Conservation (phyloP, 2,113 vertebrate genomes). For the Struthio camelus region DNA sequence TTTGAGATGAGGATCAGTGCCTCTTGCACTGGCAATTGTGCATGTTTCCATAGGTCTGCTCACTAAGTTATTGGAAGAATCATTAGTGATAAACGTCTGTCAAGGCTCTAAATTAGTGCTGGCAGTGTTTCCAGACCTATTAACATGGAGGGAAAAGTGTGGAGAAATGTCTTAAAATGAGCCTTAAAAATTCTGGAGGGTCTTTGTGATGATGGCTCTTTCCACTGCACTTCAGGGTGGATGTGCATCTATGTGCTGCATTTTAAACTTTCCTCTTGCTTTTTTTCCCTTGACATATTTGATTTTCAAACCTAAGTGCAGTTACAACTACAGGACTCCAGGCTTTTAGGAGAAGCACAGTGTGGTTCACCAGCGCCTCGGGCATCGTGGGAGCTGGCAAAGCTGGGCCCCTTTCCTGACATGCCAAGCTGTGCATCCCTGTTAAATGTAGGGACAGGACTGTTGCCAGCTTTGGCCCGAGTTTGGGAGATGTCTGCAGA, state of each 20-base stretch:
- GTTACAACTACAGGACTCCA: neutral
- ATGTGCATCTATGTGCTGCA: rapidly evolving
- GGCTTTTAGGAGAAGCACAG: neutral
- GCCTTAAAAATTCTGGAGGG: neutral
- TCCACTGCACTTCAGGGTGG: neutral
- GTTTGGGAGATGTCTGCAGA: neutral
- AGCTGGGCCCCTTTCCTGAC: neutral
- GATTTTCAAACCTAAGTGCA: neutral
- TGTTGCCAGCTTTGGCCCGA: neutral
- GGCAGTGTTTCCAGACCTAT: neutral
- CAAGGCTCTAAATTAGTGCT: neutral
- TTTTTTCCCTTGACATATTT: neutral
- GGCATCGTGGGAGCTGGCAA: neutral
- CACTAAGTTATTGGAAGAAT: neutral
- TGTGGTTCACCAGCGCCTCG: neutral
- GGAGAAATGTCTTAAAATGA: neutral
- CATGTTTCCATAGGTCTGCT: neutral
- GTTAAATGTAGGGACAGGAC: neutral
- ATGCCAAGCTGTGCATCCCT: rapidly evolving
- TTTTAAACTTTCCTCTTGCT: neutral
- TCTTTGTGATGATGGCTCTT: neutral
- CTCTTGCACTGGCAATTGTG: neutral
- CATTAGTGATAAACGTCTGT: neutral
- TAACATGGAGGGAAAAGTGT: neutral
- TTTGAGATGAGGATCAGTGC: neutral